Base-by-base conservation (phyloP, 2,888 invertebrate genomes). In the Tachystola acroxantha region DNA sequence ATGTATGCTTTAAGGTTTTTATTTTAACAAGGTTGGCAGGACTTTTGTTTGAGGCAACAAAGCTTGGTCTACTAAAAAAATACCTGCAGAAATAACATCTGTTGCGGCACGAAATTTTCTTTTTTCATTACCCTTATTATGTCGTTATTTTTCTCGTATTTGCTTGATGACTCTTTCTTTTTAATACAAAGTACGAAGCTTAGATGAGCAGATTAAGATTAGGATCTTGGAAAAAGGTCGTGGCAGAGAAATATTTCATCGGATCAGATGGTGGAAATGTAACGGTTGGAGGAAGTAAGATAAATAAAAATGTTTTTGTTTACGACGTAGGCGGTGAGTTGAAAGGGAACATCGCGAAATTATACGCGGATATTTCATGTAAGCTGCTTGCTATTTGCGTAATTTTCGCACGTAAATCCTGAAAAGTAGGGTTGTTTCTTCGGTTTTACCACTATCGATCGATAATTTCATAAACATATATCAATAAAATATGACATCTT, bases 1-100 rank as follows among this genome's bases (percentile, higher is more conserved):
- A 53, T 59, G 59, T 65, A 50, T 64, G 61, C 59, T 65, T 64
- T 68, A 62, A 46, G 48, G 49, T 69, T 66, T 59, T 52, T 50
- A 48, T 53, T 53, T 53, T 61, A 64, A 66, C 59, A 62, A 64
- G 51, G 55, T 57, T 61, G 50, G 40, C 68, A 61, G 58, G 50
- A 57, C 42, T 47, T 45, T 43, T 48, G 46, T 50, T 45, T 48
- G 27, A 25, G 14, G 34, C 19, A 34, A 44, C 50, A 46, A 32
- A 31, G 30, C 13, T 29, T 36, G 12, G 10, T 7, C 16, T 27
- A 27, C 5, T 4, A 10, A 13, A n/a, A 37, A 37, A 25, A 29
- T 25, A 29, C 29, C 28, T 29, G 35, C 22, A 32, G 10, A 16
- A 36, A 40, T 27, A 36, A 36, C 40, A 34, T 36, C 36, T 36